Evolutionary conservation across 2,888 invertebrate genomes (phyloP).

Genomic region (Ectropis crepuscularia): DNA sequence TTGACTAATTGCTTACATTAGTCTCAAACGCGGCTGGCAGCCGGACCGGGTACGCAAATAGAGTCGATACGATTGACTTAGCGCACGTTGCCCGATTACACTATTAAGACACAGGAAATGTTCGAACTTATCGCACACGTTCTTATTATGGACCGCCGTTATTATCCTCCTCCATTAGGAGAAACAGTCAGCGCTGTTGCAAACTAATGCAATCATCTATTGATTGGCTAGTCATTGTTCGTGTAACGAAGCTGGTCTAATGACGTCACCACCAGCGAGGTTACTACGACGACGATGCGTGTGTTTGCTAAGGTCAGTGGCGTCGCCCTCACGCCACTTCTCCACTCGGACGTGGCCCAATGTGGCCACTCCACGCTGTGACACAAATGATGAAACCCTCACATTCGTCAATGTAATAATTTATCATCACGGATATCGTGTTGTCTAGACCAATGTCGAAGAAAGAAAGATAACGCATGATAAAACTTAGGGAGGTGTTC

Average conservation of each 20-base stretch:
- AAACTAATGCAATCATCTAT: conserved; percentile 38
- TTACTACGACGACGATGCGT: conserved; percentile 51
- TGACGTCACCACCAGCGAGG: conserved; percentile 50
- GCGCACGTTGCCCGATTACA: conserved; percentile 69
- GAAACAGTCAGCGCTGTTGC: conserved; percentile 21
- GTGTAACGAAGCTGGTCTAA: conserved; percentile 51
- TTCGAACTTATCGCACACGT: conserved; percentile 41
- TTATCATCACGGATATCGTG: conserved; percentile 9
- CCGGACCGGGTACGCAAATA: conserved; percentile 71
- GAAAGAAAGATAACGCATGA: conserved; percentile 14
- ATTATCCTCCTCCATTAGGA: conserved; percentile 27
- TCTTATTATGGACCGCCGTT: conserved; percentile 28
- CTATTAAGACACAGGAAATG: conserved; percentile 45
- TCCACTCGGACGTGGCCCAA: conserved; percentile 46
- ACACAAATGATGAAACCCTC: conserved; percentile 7
- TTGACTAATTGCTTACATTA: conserved; percentile 80
- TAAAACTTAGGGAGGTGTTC: conserved; percentile 15
- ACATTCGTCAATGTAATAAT: conserved; percentile 1
- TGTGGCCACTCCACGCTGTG: conserved; percentile 21
- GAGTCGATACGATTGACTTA: conserved; percentile 73
- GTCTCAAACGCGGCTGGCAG: conserved; percentile 61
- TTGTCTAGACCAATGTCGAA: conserved; percentile 8
- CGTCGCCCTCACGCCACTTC: conserved; percentile 47
- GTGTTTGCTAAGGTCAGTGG: conserved; percentile 58
- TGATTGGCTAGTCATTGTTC: conserved; percentile 49